Evolutionary conservation across 2,888 invertebrate species (phyloP), one percentile per base, ranked within the genome.

Genomic region (Lymantria monacha): DNA sequence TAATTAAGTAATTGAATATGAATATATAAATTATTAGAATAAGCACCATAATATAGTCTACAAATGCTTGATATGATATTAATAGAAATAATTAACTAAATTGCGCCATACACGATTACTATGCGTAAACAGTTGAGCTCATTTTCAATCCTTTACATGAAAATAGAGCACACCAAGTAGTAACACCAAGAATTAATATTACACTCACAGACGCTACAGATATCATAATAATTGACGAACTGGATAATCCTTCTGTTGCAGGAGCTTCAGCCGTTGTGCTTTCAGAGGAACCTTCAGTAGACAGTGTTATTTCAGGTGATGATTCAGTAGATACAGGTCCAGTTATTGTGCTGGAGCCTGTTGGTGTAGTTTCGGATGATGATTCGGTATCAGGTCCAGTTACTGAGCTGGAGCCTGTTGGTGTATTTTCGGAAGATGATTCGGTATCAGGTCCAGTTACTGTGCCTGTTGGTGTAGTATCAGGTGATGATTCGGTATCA

Each of bases 171-270:
- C 48, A 56, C 62, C 66, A 59, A 5, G 51, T 22, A 1, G 33
- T 30, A 36, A 55, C 49, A 38, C 42, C 52, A 12, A 46, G 10
- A 1, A 45, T 42, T 11, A 42, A 15, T n/a, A 38, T 31, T 1
- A 33, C 51, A 11, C 40, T 10, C 10, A 51, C 15, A 10, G 56
- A 51, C 37, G 48, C 36, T 30, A 65, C 30, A 12, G 44, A 36
- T 40, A 65, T 65, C n/a, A 33, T 31, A 41, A 55, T 37, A 11
- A 63, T 55, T 0, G 45, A 30, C 8, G 55, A 49, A 14, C 30
- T 15, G 5, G 46, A 53, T 30, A 63, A 47, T 8, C 48, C 48
- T 45, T 8, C 15, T 2, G 7, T 12, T 14, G 9, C 41, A 14
- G 13, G 13, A 9, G 36, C 1, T 11, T 47, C 44, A 3, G 41